These are phyloP conservation scores for Drusus annulatus DNA, from an alignment of 1,140 invertebrate genomes.

Conservation along the genomic window DNA sequence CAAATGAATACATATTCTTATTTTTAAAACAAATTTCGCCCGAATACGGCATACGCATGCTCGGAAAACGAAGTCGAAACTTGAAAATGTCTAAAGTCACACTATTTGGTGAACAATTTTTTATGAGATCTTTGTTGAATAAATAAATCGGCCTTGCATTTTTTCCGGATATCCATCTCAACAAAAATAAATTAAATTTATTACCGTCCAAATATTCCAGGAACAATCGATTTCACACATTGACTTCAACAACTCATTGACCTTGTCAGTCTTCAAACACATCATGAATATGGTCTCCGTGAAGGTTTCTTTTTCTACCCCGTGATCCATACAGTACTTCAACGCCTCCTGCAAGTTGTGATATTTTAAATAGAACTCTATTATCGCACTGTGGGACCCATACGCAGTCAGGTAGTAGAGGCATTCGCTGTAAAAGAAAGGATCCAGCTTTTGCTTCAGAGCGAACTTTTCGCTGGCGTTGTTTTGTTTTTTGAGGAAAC, in stretches of 20 bases:
- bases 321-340: constrained; percentile 76
- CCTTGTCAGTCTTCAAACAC: constrained; percentile 75
- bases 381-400: constrained; percentile 77
- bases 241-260: constrained; percentile 74
- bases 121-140: too few species aligned
- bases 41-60: too few species aligned
- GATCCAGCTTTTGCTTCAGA: constrained; percentile 64
- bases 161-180: too few species aligned
- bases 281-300: constrained; percentile 79
- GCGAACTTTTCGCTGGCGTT: constrained; percentile 61
- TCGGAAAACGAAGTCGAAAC: too few species aligned
- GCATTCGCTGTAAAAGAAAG: constrained; percentile 80
- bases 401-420: constrained; percentile 82
- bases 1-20: too few species aligned
- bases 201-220: constrained; percentile 77
- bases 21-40: too few species aligned
- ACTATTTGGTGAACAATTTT: too few species aligned
- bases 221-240: constrained; percentile 76
- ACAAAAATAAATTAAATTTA: constrained; percentile 59
- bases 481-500: constrained; percentile 61
- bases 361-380: constrained; percentile 80
- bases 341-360: constrained; percentile 75
- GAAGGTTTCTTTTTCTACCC: constrained; percentile 78
- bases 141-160: too few species aligned
- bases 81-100: too few species aligned